phyloP scores from a whole-genome alignment of 2,113 vertebrate species.

The Eurystomus gularis region DNA sequence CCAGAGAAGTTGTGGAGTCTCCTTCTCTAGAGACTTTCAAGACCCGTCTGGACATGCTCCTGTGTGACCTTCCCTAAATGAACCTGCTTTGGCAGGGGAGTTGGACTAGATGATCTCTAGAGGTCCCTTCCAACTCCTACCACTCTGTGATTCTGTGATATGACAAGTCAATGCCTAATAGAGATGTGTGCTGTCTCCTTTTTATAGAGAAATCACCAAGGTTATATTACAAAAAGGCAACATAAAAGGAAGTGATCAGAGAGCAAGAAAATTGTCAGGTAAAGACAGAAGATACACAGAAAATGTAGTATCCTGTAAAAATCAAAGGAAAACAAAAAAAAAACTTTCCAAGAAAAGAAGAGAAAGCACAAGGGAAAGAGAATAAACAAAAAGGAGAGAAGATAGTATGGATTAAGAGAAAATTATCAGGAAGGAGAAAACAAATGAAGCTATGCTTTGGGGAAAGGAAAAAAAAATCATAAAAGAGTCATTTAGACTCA shows the following conservation, averaged over 20 bases:
- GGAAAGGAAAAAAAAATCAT: background rate
- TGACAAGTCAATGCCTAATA: background rate
- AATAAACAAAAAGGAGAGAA: background rate
- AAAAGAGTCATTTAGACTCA: background rate
- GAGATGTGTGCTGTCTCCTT: background rate
- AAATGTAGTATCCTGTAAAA: background rate
- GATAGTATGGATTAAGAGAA: background rate
- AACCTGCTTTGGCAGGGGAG: too few relatives aligned
- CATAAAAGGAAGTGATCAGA: background rate
- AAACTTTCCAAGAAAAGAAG: background rate
- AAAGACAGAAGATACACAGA: background rate
- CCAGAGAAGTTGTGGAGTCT: too few relatives aligned
- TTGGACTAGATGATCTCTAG: too few relatives aligned
- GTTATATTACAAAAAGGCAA: background rate
- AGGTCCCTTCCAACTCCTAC: too few relatives aligned
- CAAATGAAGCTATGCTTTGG: background rate
- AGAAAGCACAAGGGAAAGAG: background rate
- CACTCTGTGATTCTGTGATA: too few relatives aligned
- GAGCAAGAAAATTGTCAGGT: background rate
- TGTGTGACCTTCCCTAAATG: too few relatives aligned
- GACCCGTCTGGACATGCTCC: too few relatives aligned
- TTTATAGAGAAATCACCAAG: background rate
- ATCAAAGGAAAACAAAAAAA: background rate
- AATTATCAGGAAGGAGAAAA: background rate
- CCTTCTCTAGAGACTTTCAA: too few relatives aligned